Conservation (phyloP, 2,888 invertebrate genomes). For the Morpho achilles region DNA sequence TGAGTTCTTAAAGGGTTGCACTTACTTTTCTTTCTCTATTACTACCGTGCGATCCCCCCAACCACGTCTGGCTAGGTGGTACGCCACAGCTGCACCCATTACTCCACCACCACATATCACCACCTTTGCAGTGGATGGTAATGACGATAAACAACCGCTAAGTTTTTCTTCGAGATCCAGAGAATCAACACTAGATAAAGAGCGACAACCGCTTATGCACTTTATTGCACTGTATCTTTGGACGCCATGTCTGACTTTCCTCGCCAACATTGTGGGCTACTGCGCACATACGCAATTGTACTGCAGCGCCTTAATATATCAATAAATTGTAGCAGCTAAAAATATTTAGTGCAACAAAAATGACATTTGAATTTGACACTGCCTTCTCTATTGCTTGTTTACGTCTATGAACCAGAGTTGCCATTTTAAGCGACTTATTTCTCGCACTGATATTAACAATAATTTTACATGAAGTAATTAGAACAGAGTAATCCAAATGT, state of each 20-base stretch:
- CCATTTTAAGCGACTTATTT: no score
- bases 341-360: slow-evolving; percentile 30
- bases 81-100: slow-evolving; percentile 94
- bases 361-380: slow-evolving; percentile 11
- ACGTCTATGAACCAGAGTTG: no score
- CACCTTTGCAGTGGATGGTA: slow-evolving; percentile 81
- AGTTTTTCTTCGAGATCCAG: slow-evolving; percentile 55
- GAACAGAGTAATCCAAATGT: no score
- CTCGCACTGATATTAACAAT: no score
- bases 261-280: slow-evolving; percentile 39
- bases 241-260: slow-evolving; percentile 36
- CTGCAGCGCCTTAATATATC: slow-evolving; percentile 30
- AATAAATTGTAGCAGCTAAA: slow-evolving; percentile 32
- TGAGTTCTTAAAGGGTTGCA: neutral
- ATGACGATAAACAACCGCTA: slow-evolving; percentile 48
- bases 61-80: slow-evolving; percentile 90
- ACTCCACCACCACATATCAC: slow-evolving; percentile 96
- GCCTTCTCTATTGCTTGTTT: no score
- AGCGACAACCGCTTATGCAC: slow-evolving; percentile 34
- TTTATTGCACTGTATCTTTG: slow-evolving; percentile 29
- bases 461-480: no score
- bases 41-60: slow-evolving; percentile 90
- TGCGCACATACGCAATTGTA: slow-evolving; percentile 34
- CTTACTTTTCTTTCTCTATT: slow-evolving; percentile 90
- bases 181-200: slow-evolving; percentile 46